phyloP scores from a whole-genome alignment of 2,888 invertebrate species.

The Brachynemurus nebulosus region DNA sequence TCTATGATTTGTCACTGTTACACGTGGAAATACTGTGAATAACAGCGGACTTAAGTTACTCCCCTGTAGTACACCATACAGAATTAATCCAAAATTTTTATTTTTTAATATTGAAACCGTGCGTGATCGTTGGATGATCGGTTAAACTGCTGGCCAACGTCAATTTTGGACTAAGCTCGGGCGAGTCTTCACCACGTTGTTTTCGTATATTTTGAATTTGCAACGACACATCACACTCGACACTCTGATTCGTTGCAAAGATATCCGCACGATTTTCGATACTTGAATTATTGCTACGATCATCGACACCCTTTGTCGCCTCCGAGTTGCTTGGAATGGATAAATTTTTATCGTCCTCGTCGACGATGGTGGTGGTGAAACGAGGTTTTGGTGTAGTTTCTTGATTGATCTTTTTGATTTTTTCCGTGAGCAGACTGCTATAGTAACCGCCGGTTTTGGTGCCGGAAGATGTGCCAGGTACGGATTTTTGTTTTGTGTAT shows the following conservation, averaged over 20 bases:
- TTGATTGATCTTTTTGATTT: conserved; percentile 9
- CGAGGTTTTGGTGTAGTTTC: conserved; percentile 22
- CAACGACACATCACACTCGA: neutral
- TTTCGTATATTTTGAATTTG: neutral
- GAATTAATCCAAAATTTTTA: too few relatives aligned
- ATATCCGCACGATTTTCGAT: conserved; percentile 7
- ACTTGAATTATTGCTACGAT: neutral
- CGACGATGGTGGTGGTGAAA: conserved; percentile 29
- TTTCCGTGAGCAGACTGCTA: conserved; percentile 4
- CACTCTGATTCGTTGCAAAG: conserved; percentile 6
- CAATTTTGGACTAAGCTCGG: conserved; percentile 1
- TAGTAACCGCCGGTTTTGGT: too few relatives aligned
- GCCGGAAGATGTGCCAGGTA: conserved; percentile 19
- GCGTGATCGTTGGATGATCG: conserved; percentile 10
- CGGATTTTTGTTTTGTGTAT: conserved; percentile 24
- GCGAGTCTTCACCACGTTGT: too few relatives aligned
- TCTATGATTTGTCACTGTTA: too few relatives aligned
- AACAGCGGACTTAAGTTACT: too few relatives aligned
- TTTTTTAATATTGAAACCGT: conserved; percentile 13
- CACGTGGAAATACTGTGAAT: too few relatives aligned
- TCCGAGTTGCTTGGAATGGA: neutral
- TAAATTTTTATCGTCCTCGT: conserved; percentile 21
- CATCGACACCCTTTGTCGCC: neutral
- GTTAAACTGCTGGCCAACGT: conserved; percentile 9
- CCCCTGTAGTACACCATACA: too few relatives aligned